phyloP scores from a whole-genome alignment of 1,140 invertebrate species.

The Macrobrachium rosenbergii region DNA sequence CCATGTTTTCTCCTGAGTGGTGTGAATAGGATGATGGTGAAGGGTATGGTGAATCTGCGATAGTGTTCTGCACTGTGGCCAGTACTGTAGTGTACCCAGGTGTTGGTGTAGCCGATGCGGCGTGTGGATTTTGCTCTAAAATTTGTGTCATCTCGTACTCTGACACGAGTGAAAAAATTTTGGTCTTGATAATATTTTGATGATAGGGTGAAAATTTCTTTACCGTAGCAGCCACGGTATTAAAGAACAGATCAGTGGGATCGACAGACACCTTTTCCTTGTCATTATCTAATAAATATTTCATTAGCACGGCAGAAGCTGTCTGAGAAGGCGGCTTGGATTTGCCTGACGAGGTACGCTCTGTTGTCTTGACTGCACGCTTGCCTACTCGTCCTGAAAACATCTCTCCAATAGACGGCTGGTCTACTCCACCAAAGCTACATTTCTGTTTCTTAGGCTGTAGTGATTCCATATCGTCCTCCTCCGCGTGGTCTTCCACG shows the following conservation, averaged over 20 bases:
- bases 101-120: constrained; percentile 7
- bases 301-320: no score
- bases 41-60: neutral
- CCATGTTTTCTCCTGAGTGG: neutral
- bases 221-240: no score
- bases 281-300: neutral
- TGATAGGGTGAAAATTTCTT: neutral
- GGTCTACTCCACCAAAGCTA: neutral
- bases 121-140: neutral
- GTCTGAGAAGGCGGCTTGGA: no score
- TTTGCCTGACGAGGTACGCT: no score
- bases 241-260: no score
- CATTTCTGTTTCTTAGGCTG: constrained; percentile 6
- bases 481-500: neutral
- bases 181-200: constrained; percentile 27
- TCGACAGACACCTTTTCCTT: no score
- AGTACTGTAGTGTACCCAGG: constrained; percentile 20
- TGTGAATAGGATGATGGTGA: constrained; percentile 24
- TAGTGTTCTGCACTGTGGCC: constrained; percentile 22
- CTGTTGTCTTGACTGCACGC: no score
- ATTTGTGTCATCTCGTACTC: constrained; percentile 16
- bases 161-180: constrained; percentile 31
- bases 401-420: neutral
- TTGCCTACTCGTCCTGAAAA: no score
- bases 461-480: constrained; percentile 25